Base-by-base conservation (phyloP, 2,888 invertebrate species). In the Caenorhabditis sp. region DNA sequence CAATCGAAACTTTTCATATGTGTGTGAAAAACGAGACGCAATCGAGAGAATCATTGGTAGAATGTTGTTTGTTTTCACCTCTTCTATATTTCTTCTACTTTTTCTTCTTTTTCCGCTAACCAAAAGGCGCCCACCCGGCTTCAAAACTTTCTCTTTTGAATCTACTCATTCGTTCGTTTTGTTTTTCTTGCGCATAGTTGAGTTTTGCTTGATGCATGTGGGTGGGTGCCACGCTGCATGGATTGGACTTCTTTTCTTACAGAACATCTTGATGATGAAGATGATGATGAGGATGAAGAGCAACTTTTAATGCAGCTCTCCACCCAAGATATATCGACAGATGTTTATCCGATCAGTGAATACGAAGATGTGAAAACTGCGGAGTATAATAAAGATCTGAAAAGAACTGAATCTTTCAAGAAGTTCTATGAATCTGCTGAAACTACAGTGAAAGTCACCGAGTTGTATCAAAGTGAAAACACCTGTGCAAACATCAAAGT, bases 351-450 rank as follows among this genome's bases (percentile, higher is more conserved):
- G 17, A 43, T 43, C 14, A 43, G 43, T 62, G 26, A 26, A 24
- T 43, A 43, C 14, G 43, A 43, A 43, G 43, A 43, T 43, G 43
- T 66, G 14, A 19, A 60, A n/a, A 69, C 75, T 10, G 72, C 73
- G 4, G 63, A 62, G n/a, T 79, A 68, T 69, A 78, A 81, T 60
- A 71, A 73, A 12, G 74, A 79, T 54, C 24, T 79, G 27, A 60
- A 64, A 27, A 61, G 66, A 43, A 68, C 59, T 10, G 71, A 72
- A 53, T 64, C 77, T 10, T 81, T 82, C 65, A 62, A 73, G 24
- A 75, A 76, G 53, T 81, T 81, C 61, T 72, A 68, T 51, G 81
- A 81, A 55, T 72, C 79, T 2, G 78, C 77, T 0, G 78, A 81
- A 27, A 79, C 76, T 8, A 73, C 69, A 17, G 81, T 82, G 8